These are phyloP conservation scores for Bombus affinis DNA, from an alignment of 1,140 invertebrate genomes.

Conservation along the genomic window DNA sequence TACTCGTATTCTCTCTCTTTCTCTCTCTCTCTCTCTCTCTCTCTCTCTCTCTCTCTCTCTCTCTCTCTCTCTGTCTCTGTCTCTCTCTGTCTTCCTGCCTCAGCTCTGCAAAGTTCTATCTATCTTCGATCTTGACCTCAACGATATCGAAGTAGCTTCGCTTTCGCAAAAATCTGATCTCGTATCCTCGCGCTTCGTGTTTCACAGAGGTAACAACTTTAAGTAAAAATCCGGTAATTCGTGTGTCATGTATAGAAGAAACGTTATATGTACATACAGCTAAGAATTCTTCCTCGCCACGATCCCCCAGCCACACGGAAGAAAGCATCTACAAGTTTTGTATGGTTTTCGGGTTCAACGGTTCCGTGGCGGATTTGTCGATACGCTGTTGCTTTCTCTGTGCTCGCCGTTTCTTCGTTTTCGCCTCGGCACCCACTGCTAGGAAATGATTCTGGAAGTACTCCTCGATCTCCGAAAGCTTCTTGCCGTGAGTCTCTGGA, in stretches of 20 bases:
- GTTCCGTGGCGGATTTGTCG: conserved; percentile 1
- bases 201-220: not conserved
- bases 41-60: no score
- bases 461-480: conserved; percentile 87
- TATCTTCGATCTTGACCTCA: no score
- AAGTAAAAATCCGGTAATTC: not conserved
- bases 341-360: conserved; percentile 3
- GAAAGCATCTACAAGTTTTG: conserved; percentile 15
- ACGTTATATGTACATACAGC: not conserved
- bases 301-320: not conserved
- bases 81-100: not conserved
- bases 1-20: not conserved
- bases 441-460: conserved; percentile 83
- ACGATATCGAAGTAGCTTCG: not conserved
- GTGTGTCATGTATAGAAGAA: conserved; percentile 5
- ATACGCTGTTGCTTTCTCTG: conserved; percentile 52
- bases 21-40: not conserved
- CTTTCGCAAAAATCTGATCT: not conserved
- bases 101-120: not conserved
- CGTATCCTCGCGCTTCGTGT: no score
- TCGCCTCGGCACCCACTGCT: conserved; percentile 70
- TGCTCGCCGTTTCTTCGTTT: conserved; percentile 58
- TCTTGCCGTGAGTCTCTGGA: conserved; percentile 89
- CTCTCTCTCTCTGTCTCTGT: not conserved
- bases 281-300: not conserved